Conservation (phyloP, 2,888 invertebrate species). For the Clitarchus hookeri region DNA sequence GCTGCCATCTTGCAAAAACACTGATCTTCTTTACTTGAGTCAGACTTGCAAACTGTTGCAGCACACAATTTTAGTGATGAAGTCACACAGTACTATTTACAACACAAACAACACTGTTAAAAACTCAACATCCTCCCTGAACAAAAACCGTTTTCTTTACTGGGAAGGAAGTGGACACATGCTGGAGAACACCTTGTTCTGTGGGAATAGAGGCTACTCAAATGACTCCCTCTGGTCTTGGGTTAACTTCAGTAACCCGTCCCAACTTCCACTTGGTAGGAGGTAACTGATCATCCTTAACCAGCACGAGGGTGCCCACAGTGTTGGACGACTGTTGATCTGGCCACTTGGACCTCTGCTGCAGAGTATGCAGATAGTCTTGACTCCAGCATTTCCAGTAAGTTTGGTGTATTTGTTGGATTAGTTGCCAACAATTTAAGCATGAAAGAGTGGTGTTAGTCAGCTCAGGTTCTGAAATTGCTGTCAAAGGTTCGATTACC, state of each 20-base stretch:
- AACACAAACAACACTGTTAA: too few relatives aligned
- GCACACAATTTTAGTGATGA: too few relatives aligned
- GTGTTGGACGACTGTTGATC: neutral
- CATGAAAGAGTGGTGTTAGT: neutral
- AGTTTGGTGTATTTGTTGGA: neutral
- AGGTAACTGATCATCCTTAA: neutral
- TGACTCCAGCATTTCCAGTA: neutral
- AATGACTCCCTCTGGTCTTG: neutral
- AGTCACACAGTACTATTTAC: too few relatives aligned
- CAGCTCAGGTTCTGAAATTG: neutral
- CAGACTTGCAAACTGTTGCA: too few relatives aligned
- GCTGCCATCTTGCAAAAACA: too few relatives aligned
- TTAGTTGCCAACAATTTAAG: neutral
- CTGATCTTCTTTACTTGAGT: too few relatives aligned
- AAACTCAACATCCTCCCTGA: too few relatives aligned
- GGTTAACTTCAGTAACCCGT: neutral
- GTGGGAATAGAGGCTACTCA: neutral
- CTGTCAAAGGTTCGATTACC: too few relatives aligned
- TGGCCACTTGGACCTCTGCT: neutral
- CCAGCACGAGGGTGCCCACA: neutral
- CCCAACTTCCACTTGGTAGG: neutral
- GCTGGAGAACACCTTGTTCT: too few relatives aligned
- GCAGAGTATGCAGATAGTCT: neutral
- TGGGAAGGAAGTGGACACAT: too few relatives aligned
- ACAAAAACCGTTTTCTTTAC: too few relatives aligned